Percentiles rank a stretch among this genome's conserved stretches.
Conservation (phyloP, 92 coral and sea anemone genomes). For the Virgularia gustaviana region DNA sequence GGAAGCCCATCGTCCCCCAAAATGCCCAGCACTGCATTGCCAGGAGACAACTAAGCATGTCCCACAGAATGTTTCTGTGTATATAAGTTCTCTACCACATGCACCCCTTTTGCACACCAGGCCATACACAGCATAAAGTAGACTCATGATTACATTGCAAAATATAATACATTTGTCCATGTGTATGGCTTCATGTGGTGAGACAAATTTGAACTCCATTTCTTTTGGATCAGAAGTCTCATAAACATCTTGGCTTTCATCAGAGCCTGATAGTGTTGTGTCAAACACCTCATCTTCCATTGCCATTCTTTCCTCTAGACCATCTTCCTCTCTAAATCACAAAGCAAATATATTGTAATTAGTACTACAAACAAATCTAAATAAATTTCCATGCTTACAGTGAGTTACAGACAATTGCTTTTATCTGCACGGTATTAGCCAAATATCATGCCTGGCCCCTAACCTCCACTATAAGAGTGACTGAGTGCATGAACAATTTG, state of each 20-base stretch:
- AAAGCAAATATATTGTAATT: background rate
- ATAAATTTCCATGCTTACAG: too few species aligned
- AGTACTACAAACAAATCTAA: too few species aligned
- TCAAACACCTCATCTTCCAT: slow-evolving; percentile 21
- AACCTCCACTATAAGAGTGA: too few species aligned
- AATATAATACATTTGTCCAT: slow-evolving; percentile 10
- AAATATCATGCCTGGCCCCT: too few species aligned
- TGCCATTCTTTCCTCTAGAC: background rate
- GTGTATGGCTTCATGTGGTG: background rate
- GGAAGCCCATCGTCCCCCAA: slow-evolving; percentile 38
- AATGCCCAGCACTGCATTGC: too few species aligned
- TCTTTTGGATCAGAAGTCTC: background rate
- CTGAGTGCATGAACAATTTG: too few species aligned
- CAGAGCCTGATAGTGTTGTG: background rate
- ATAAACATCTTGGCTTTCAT: background rate
- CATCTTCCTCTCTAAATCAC: background rate
- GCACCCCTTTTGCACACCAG: background rate
- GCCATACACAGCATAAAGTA: slow-evolving; percentile 6
- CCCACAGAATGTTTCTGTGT: slow-evolving; percentile 14
- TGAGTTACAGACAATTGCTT: too few species aligned
- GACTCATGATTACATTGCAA: background rate
- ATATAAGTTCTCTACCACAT: background rate
- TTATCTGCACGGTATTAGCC: too few species aligned
- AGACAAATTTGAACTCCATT: background rate
- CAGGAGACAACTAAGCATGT: slow-evolving; percentile 31